Evolutionary conservation across 2,888 invertebrate species (phyloP), one percentile per base, ranked within the genome.

Genomic region (Protodeltote pygarga): DNA sequence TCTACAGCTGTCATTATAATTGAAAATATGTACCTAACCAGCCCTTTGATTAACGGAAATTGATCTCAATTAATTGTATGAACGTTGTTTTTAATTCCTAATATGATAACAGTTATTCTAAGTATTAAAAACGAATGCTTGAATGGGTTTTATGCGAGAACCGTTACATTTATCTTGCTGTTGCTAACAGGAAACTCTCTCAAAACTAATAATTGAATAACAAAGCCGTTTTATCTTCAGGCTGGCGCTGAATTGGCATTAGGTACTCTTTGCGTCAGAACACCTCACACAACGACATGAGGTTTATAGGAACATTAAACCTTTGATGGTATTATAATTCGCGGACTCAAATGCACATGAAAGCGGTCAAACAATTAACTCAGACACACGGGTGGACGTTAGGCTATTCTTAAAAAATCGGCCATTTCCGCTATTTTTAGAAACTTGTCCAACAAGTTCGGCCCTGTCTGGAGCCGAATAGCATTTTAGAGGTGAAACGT

Each of bases 401-500:
- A 75, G 72, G 79, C 79, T 75, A 82, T 83, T 79, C 79, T 76
- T 71, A 81, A 87, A 88, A 83, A 85, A 81, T 79, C 73, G 67
- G 69, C 71, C 54, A 75, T 73, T 84, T 84, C 77, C 77, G 78
- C 87, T 91, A 91, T 87, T 88, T 89, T 89, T 89, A 89, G 88
- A 90, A 89, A 91, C 91, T 85, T 73, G 90, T 87, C 78, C 68
- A 76, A 83, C 89, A 72, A 87, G 84, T 86, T 77, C 75, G 79
- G 78, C 74, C 80, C 79, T 76, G 88, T 87, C 87, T 89, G 88
- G 87, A 83, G 61, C 75, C 82, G 77, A 85, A 88, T 83, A 87
- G 80, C 87, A 68, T 87, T 87, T 77, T 90, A 81, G 89, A 91
- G 91, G 91, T 91, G 89, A 90, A 87, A 81, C 81, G 80, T 71